phyloP scores from a whole-genome alignment of 2,888 invertebrate species.

The Agriotes lineatus region DNA sequence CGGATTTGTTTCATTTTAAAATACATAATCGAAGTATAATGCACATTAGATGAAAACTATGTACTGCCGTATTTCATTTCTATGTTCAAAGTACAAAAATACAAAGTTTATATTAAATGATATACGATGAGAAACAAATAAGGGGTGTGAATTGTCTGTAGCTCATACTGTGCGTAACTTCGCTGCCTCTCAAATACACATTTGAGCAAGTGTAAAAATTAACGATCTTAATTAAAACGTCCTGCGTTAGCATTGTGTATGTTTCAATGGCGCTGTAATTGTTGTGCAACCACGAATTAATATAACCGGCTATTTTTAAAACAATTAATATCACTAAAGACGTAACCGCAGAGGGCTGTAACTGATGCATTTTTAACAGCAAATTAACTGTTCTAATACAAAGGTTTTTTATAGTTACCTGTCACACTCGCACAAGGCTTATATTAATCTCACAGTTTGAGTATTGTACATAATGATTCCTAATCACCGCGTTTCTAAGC shows the following conservation, averaged over 20 bases:
- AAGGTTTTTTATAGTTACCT: slow-evolving; percentile 1
- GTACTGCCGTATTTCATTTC: too few relatives aligned
- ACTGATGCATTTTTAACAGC: slow-evolving; percentile 37
- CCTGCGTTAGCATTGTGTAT: slow-evolving; percentile 8
- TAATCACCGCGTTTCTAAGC: slow-evolving; percentile 17
- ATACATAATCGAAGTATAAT: too few relatives aligned
- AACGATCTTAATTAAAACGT: not conserved
- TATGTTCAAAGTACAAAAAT: too few relatives aligned
- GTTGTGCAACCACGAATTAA: not conserved
- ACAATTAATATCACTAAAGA: slow-evolving; percentile 22
- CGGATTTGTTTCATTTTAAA: too few relatives aligned
- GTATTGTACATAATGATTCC: slow-evolving; percentile 19
- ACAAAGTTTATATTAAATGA: too few relatives aligned
- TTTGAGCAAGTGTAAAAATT: too few relatives aligned
- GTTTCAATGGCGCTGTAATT: not conserved
- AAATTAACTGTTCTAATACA: slow-evolving; percentile 27
- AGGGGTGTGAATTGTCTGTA: too few relatives aligned
- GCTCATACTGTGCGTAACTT: too few relatives aligned
- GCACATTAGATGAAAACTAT: too few relatives aligned
- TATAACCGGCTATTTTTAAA: slow-evolving; percentile 5
- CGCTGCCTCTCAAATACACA: too few relatives aligned
- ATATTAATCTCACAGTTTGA: slow-evolving; percentile 5
- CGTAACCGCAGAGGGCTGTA: slow-evolving; percentile 28
- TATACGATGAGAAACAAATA: too few relatives aligned
- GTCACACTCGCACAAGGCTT: slow-evolving; percentile 5